Evolutionary conservation across 2,888 invertebrate genomes (phyloP).

Genomic region (Petrolisthes manimaculis): DNA sequence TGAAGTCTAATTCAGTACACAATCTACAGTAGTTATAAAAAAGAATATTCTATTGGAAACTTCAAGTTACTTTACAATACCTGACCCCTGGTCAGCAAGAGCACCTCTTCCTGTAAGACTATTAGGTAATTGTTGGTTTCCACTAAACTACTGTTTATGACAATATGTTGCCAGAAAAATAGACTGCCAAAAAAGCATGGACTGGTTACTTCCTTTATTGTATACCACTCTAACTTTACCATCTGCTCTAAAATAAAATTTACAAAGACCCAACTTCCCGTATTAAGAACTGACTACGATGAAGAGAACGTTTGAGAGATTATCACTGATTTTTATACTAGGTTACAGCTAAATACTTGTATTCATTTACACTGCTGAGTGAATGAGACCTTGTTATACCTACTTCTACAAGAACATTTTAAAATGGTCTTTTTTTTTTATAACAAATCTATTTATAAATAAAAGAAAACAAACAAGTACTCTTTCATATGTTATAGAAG

Average conservation of each 20-base stretch:
- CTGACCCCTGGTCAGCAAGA: slow-evolving; percentile 45
- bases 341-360: not conserved
- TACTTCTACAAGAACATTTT: slow-evolving; percentile 14
- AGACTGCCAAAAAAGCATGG: slow-evolving; percentile 60
- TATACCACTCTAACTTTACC: slow-evolving; percentile 48
- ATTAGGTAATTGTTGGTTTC: slow-evolving; percentile 35
- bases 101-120: slow-evolving; percentile 43
- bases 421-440: not conserved
- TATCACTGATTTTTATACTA: not conserved
- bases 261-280: slow-evolving; percentile 4
- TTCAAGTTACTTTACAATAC: slow-evolving; percentile 13
- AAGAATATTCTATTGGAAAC: slow-evolving; percentile 23
- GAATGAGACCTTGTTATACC: not conserved
- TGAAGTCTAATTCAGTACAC: slow-evolving; percentile 28
- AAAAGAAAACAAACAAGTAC: too few species aligned
- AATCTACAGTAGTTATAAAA: slow-evolving; percentile 36
- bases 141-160: slow-evolving; percentile 55
- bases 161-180: slow-evolving; percentile 61
- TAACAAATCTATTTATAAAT: not conserved
- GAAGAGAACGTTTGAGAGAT: too few species aligned
- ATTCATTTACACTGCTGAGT: not conserved
- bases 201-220: slow-evolving; percentile 54
- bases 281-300: not conserved
- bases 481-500: too few species aligned
- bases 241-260: slow-evolving; percentile 34